Evolutionary conservation across 2,113 vertebrate genomes (phyloP).

Genomic region (Ptyas mucosa): DNA sequence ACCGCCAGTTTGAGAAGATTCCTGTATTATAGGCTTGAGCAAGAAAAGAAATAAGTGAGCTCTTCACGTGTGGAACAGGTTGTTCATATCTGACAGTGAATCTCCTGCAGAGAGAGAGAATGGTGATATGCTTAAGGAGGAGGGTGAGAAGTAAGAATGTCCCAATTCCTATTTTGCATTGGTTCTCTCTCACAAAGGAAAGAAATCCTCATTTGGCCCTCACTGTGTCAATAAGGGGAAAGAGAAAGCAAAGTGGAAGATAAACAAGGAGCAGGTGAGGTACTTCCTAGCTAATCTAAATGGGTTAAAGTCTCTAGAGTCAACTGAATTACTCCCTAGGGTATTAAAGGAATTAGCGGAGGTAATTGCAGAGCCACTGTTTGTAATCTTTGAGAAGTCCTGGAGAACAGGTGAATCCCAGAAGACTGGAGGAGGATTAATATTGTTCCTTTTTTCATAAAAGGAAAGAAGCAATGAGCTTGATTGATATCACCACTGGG

Average conservation of each 20-base stretch:
- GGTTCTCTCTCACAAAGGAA: background rate
- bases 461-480: background rate
- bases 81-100: background rate
- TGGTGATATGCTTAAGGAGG: background rate
- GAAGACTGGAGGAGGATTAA: background rate
- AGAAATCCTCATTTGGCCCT: background rate
- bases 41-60: background rate
- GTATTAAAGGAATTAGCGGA: background rate
- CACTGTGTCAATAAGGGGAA: background rate
- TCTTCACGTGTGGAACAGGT: background rate
- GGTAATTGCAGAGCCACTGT: background rate
- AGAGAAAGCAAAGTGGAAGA: background rate
- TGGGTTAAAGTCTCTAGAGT: background rate
- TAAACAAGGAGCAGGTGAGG: background rate
- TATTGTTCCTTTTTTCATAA: background rate
- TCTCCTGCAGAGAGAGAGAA: background rate
- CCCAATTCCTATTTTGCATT: background rate
- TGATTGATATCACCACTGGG: background rate
- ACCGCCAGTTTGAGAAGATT: too few relatives aligned
- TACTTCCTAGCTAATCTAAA: background rate
- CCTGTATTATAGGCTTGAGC: too few relatives aligned
- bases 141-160: background rate
- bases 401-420: background rate
- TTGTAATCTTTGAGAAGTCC: background rate
- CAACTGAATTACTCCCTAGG: background rate